phyloP scores from a whole-genome alignment of 1,140 invertebrate species.

The Tetramorium simillimum region DNA sequence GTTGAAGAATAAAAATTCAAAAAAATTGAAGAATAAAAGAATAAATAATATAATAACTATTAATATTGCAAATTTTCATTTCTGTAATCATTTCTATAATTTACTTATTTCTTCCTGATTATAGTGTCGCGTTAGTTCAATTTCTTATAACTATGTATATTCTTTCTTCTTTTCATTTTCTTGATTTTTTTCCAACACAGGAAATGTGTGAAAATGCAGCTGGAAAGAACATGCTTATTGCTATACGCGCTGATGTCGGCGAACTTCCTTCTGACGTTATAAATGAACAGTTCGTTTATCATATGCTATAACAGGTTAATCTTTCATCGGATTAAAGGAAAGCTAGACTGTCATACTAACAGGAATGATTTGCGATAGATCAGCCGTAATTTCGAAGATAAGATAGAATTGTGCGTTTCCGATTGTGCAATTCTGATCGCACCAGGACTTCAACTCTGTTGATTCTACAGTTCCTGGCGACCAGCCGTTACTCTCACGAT shows the following conservation, averaged over 20 bases:
- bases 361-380: neutral
- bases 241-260: neutral
- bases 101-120: neutral
- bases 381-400: neutral
- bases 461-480: neutral
- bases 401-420: neutral
- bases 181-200: neutral
- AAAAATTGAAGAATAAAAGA: neutral
- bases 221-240: neutral
- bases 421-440: neutral
- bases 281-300: constrained; percentile 27
- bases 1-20: neutral
- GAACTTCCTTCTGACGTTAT: constrained; percentile 28
- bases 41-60: neutral
- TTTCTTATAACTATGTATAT: neutral
- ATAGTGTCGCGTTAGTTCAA: neutral
- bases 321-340: constrained; percentile 27
- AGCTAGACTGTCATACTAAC: neutral
- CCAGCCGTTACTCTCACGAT: constrained; percentile 7
- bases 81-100: neutral
- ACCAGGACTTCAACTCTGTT: neutral
- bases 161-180: neutral
- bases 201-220: neutral
- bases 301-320: constrained; percentile 8
- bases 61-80: neutral